phyloP scores from a whole-genome alignment of 1,140 invertebrate species.

The Bombus affinis region DNA sequence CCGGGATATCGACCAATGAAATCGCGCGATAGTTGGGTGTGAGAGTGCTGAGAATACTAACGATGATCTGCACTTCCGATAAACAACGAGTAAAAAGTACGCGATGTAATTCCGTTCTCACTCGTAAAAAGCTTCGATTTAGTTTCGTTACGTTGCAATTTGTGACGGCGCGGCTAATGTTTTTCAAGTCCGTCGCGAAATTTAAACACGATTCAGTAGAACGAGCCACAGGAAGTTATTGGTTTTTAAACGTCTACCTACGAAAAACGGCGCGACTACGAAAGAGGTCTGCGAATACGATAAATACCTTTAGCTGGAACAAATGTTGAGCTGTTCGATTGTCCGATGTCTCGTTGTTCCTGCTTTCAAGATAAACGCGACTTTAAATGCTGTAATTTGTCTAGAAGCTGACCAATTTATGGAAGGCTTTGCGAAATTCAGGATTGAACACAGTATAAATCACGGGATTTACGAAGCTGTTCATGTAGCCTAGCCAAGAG shows the following conservation, averaged over 20 bases:
- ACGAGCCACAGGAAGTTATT: background rate
- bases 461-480: constrained; percentile 98
- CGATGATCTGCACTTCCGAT: constrained; percentile 5
- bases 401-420: constrained; percentile 90
- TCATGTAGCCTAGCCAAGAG: constrained; percentile 99
- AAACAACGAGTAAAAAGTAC: background rate
- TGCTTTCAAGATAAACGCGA: background rate
- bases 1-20: background rate
- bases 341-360: constrained; percentile 43
- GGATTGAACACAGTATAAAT: constrained; percentile 99
- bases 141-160: background rate
- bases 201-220: background rate
- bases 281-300: background rate
- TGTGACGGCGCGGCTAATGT: background rate
- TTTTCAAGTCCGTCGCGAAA: background rate
- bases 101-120: background rate
- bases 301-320: constrained; percentile 36
- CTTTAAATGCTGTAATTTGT: background rate
- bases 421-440: constrained; percentile 99
- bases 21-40: background rate
- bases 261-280: background rate
- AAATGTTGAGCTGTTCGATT: constrained; percentile 52
- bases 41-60: background rate
- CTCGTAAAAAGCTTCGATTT: background rate
- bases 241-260: background rate